Base-by-base conservation (phyloP, 2,797 vertebrate species). In the Gymnoscopelus braueri region DNA sequence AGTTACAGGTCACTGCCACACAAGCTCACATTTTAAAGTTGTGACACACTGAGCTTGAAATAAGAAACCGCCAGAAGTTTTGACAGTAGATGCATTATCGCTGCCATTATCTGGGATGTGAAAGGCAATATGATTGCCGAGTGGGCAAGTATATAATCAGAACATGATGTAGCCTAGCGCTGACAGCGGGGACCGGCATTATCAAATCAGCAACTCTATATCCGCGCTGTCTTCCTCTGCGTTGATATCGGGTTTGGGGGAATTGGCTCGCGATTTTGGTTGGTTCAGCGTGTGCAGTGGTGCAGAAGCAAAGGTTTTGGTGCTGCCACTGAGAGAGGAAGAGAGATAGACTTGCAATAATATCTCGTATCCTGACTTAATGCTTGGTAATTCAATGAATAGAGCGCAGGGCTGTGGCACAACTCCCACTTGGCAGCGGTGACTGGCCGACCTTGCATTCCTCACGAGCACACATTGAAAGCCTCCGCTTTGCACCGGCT, bases 301-400 rank as follows among this genome's bases (percentile, higher is more conserved):
- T 47, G 74, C 75, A 77, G 71, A 70, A 67, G 47, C 48, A n/a
- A 67, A 32, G 55, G 65, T 51, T 59, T 19, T 53, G 29, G 53
- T 39, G 7, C 47, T 72, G 60, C 62, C 60, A 66, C 67, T 63
- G 64, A 77, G 67, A 75, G 69, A 79, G 70, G 65, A 81, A 79
- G 71, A 67, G 71, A 71, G 72, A 66, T 72, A 84, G 69, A 67
- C 79, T 79, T 84, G 80, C 65, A 79, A 81, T 82, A 80, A 86
- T 82, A 84, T 87, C 81, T 86, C 81, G 72, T 79, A 66, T 81
- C 79, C 77, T 80, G 69, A 81, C 82, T 83, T 84, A 78, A 90
- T 84, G 75, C 61, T 60, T 72, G 50, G 55, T 80, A 77, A 85
- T 81, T 87, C 71, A 78, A 24, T 82, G 80, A 83, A 83, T 73